Base-by-base conservation (phyloP, 2,888 invertebrate genomes). In the Lycaena phlaeas region DNA sequence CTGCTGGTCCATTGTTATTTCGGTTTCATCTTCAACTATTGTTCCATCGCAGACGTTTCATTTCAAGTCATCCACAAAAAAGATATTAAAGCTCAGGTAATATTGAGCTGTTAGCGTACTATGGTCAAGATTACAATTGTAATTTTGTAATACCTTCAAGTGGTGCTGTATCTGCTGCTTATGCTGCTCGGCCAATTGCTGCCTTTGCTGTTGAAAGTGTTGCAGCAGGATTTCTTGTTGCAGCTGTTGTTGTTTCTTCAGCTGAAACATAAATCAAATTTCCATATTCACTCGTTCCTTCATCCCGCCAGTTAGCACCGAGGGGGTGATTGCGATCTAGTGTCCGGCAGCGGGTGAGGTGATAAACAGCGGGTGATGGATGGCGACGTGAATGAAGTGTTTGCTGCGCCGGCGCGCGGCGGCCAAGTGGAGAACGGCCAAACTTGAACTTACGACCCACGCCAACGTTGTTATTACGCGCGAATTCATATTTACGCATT, bases 201-300 rank as follows among this genome's bases (percentile, higher is more conserved):
- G 93, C 61, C 94, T 92, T 73, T 95, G 95, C 62, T 93, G 94
- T 74, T 95, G 95, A 86, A 94, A 96, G 72, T 94, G 93, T 75
- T 95, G 95, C 66, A 94, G 87, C 55, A 96, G 87, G 62, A 95
- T 92, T 82, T 95, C 94, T 68, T 96, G 95, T 73, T 96, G 95
- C 63, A 95, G 84, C 78, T 96, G 94, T 76, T 96, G 96, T 72
- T 95, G 94, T 84, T 95, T 94, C 87, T 95, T 95, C 72, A 96
- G 87, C 93, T 96, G 92, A 61, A 91, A 77, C 54, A 62, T 45
- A 40, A 22, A 0, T 22, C 12, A 4, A 3, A 6, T 11, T 11
- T 12, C 3, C 3, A 11, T 7, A 12, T 6, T 6, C 28, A 7
- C 3, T 12, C 2, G 10, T 5, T 3, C 14, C 11, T 2, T 7